Conservation (phyloP, 2,888 invertebrate species). For the Margaritifera margaritifera region DNA sequence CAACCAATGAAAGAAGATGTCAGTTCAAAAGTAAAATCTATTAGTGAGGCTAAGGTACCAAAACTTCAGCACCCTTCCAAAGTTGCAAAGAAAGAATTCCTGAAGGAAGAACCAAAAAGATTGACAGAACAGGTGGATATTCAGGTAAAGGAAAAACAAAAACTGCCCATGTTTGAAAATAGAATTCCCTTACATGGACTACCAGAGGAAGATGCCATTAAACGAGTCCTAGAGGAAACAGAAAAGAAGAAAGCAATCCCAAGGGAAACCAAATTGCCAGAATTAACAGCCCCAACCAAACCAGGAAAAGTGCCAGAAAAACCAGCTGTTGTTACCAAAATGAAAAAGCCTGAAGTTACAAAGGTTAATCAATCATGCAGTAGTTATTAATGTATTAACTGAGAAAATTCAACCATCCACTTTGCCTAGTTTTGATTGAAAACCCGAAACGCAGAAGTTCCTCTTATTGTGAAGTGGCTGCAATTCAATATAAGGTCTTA, state of each 20-base stretch:
- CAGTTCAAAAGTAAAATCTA: background rate
- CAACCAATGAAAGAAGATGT: background rate
- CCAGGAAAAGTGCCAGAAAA: slow-evolving; percentile 32
- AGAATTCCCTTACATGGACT: slow-evolving; percentile 48
- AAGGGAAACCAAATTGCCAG: slow-evolving; percentile 50
- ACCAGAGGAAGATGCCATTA: slow-evolving; percentile 56
- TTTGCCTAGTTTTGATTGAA: too few species aligned
- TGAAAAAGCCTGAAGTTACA: slow-evolving; percentile 24
- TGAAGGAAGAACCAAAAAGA: slow-evolving; percentile 35
- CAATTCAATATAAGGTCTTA: too few species aligned
- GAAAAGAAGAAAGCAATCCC: slow-evolving; percentile 26
- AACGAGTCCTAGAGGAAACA: slow-evolving; percentile 28
- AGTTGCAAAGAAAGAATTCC: slow-evolving; percentile 33
- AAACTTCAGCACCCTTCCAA: slow-evolving; percentile 55
- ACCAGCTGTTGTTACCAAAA: slow-evolving; percentile 18
- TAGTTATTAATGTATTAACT: too few species aligned
- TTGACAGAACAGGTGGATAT: slow-evolving; percentile 56
- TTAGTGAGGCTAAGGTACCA: slow-evolving; percentile 38
- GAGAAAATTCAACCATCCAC: too few species aligned
- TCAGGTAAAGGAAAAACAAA: slow-evolving; percentile 49
- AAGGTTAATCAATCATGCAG: slow-evolving; percentile 28
- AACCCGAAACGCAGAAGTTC: too few species aligned
- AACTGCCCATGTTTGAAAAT: slow-evolving; percentile 49
- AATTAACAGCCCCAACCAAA: slow-evolving; percentile 43
- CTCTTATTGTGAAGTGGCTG: too few species aligned